phyloP scores from a whole-genome alignment of 92 coral and sea anemone species.

The Umimayanthus chanpuru region DNA sequence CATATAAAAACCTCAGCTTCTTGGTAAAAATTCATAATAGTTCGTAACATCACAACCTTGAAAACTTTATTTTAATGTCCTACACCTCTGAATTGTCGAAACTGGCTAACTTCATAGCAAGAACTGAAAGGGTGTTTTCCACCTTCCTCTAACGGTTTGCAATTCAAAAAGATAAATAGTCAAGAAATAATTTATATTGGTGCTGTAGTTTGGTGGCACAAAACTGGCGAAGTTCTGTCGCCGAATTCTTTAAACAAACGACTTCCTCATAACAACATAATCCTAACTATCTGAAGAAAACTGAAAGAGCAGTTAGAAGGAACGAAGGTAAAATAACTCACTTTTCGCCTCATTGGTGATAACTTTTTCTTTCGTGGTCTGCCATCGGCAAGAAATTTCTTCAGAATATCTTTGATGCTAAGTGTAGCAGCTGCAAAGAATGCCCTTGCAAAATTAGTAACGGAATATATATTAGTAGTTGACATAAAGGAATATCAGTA shows the following conservation, averaged over 20 bases:
- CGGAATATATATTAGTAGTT: too few species aligned
- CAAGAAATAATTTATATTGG: too few species aligned
- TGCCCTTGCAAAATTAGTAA: neutral
- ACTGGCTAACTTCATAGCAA: neutral
- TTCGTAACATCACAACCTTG: too few species aligned
- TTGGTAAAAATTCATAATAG: too few species aligned
- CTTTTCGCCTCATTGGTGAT: constrained; percentile 27
- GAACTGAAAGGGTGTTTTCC: neutral
- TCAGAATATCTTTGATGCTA: constrained; percentile 77
- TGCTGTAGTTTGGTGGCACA: too few species aligned
- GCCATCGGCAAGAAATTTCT: constrained; percentile 84
- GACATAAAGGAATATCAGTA: too few species aligned
- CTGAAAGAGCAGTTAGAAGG: neutral
- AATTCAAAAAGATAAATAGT: neutral
- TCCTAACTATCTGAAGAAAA: too few species aligned
- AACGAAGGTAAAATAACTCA: neutral
- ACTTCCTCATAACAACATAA: too few species aligned
- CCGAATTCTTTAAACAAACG: too few species aligned
- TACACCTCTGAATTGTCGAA: neutral
- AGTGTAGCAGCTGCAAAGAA: constrained; percentile 56
- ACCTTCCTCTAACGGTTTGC: too few species aligned
- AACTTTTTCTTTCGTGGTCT: constrained; percentile 52
- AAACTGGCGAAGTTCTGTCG: too few species aligned
- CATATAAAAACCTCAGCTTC: neutral
- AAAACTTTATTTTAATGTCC: neutral